phyloP scores from a whole-genome alignment of 2,113 vertebrate genomes.

The Campylomormyrus numenius region DNA sequence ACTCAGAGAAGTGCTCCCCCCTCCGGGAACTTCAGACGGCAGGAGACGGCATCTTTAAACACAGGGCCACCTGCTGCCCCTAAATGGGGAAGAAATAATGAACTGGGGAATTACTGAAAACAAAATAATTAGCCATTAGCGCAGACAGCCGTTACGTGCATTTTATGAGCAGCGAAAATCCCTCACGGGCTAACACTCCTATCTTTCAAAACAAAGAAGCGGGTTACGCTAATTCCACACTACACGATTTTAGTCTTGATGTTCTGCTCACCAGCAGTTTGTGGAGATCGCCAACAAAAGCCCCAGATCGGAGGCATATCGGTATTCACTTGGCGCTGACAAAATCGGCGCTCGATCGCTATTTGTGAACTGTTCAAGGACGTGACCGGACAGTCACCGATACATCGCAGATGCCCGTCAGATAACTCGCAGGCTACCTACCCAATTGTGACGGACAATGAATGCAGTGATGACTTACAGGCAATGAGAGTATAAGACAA shows the following conservation, averaged over 20 bases:
- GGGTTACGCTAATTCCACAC: neutral
- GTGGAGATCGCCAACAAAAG: neutral
- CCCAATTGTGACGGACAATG: neutral
- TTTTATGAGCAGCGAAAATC: neutral
- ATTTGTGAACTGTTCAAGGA: neutral
- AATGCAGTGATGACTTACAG: neutral
- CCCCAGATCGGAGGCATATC: neutral
- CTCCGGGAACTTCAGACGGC: neutral
- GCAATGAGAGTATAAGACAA: neutral
- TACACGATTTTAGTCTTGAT: neutral
- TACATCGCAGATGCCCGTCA: neutral
- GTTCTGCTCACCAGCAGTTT: neutral
- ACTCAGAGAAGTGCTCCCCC: neutral
- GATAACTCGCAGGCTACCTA: neutral
- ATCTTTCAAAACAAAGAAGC: neutral
- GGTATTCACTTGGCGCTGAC: neutral
- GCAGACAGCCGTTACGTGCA: neutral
- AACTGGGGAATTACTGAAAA: neutral
- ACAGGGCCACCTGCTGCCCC: neutral
- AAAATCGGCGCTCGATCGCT: neutral
- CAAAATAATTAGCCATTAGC: neutral
- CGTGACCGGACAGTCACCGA: neutral
- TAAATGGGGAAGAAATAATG: neutral
- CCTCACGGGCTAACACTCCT: neutral
- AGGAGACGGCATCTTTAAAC: neutral